phyloP scores from a whole-genome alignment of 1,140 invertebrate genomes.

The Drosophila willistoni region DNA sequence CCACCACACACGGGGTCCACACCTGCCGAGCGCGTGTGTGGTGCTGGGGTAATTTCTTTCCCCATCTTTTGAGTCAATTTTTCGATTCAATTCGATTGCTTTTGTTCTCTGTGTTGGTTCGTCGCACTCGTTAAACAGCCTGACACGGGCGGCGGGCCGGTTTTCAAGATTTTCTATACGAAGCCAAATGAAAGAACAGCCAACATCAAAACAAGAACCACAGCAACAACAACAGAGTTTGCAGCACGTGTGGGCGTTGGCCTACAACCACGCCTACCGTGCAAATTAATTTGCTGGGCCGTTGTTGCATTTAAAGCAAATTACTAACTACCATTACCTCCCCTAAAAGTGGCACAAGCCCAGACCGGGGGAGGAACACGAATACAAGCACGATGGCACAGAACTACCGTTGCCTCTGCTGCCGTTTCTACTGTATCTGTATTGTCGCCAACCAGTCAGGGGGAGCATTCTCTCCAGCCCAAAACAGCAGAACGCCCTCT shows the following conservation, averaged over 20 bases:
- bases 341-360: constrained; percentile 38
- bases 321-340: constrained; percentile 53
- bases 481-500: constrained; percentile 25
- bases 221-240: not conserved
- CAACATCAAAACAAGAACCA: not conserved
- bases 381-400: constrained; percentile 1
- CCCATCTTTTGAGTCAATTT: constrained; percentile 47
- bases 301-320: constrained; percentile 54
- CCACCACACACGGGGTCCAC: constrained; percentile 64
- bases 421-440: not conserved
- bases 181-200: constrained; percentile 1
- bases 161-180: constrained; percentile 13
- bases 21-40: constrained; percentile 60
- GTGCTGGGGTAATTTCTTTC: constrained; percentile 65
- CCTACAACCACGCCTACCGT: constrained; percentile 77
- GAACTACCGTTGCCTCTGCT: constrained; percentile 1
- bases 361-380: constrained; percentile 13
- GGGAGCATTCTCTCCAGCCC: constrained; percentile 21
- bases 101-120: constrained; percentile 18
- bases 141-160: not conserved
- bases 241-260: constrained; percentile 65
- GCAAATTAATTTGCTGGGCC: constrained; percentile 74
- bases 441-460: constrained; percentile 57
- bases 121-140: not conserved
- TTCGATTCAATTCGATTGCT: constrained; percentile 31